Evolutionary conservation across 2,888 invertebrate species (phyloP), one percentile per base, ranked within the genome.

Genomic region (Melanophora roralis): DNA sequence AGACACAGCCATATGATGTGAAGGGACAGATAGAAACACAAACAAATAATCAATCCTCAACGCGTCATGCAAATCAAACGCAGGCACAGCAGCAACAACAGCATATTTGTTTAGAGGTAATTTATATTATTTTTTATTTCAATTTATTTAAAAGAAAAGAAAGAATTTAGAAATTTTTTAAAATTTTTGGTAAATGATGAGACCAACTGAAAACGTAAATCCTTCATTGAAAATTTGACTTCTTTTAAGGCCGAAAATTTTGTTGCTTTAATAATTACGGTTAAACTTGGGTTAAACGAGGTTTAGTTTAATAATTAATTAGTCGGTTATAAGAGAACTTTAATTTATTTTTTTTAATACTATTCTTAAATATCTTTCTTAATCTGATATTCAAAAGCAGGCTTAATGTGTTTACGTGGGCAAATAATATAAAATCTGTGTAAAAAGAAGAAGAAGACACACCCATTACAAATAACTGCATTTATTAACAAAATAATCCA

Each of bases 51-150:
- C 82, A 82, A 53, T 71, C 83, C 21, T 64, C 83, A 57, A 68
- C 80, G 12, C 81, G 83, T 8, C 84, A 84, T 45, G 53, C 49
- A 72, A 78, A 81, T 45, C 80, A 82, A 71, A 45, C 78, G 32
- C 82, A 78, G 21, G 47, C 49, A 45, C 76, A 76, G 14, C 67
- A 74, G 1, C 59, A 57, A 11, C 45, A 57, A 21, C 51, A 89
- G 68, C 88, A 88, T 77, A 89, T 89, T 77, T 88, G 88, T 64
- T 83, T 90, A 78, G 90, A 90, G 88, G 90, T 90, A 82, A 87
- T 6, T 55, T 53, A 14, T 43, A 2, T 40, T 40, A n/a, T n/a
- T n/a, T n/a, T n/a, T n/a, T n/a, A n/a, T n/a, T n/a, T n/a, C n/a
- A n/a, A n/a, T n/a, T n/a, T n/a, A n/a, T n/a, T n/a, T n/a, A n/a